Evolutionary conservation across 2,888 invertebrate species (phyloP).

Genomic region (Portevinia maculata): DNA sequence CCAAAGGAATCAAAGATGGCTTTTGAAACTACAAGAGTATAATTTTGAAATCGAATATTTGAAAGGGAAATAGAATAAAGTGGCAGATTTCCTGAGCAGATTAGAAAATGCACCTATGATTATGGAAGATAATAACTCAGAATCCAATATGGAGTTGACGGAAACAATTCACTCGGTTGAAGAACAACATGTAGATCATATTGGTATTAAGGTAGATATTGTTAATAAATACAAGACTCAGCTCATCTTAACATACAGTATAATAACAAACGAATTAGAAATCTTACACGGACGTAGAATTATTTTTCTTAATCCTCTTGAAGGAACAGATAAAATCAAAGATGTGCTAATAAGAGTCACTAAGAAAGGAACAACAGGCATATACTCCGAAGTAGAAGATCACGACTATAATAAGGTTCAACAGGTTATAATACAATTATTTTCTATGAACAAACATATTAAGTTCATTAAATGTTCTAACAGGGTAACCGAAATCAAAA

Average conservation of each 20-base stretch:
- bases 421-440: conserved; percentile 52
- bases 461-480: conserved; percentile 48
- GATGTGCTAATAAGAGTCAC: conserved; percentile 50
- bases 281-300: conserved; percentile 46
- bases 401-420: conserved; percentile 62
- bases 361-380: conserved; percentile 35
- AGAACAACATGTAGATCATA: too few relatives aligned
- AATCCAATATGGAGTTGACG: conserved; percentile 44
- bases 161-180: conserved; percentile 1
- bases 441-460: conserved; percentile 35
- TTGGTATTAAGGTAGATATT: too few relatives aligned
- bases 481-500: conserved; percentile 52
- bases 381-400: conserved; percentile 49
- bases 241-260: not conserved
- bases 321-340: conserved; percentile 47
- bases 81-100: conserved; percentile 70
- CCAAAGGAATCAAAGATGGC: conserved; percentile 13
- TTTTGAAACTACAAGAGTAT: conserved; percentile 22
- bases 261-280: too few relatives aligned
- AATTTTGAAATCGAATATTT: conserved; percentile 59
- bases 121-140: conserved; percentile 42
- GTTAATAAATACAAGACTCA: not conserved
- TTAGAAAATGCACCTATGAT: conserved; percentile 43
- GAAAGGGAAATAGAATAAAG: conserved; percentile 62
- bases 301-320: conserved; percentile 52